Base-by-base conservation (phyloP, 2,888 invertebrate genomes). In the Metacarcinus magister region DNA sequence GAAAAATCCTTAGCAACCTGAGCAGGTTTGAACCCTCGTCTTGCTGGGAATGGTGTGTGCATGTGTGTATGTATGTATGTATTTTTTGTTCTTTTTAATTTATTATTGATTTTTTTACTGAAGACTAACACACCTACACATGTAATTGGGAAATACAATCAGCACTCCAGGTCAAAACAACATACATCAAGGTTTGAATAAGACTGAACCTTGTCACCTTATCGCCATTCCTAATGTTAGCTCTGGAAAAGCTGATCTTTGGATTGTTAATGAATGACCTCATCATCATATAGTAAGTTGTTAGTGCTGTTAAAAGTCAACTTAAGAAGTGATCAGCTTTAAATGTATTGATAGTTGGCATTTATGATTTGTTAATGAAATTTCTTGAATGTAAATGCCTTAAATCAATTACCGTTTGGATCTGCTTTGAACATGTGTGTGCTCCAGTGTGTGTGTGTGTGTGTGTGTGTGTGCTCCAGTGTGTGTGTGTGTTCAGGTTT, bases 401-500 rank as follows among this genome's bases (percentile, higher is more conserved):
- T 96, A 96, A 95, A 94, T 96, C 95, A 46, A 60, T 96, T 96
- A 95, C 96, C 96, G 13, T 19, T 32, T 93, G 60, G 95, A 92
- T 44, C 67, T 87, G 95, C 93, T 94, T 82, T 82, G 89, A 94
- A 94, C 48, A 95, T 39, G 16, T 3, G 16, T 46, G 75, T 32
- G 60, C 60, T 60, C 39, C 39, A 39, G 39, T 39, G 39, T 39
- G 39, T 39, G 39, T 39, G 39, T 39, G 39, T 91, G 39, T 90
- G 39, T n/a, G n/a, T 23, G 75, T 67, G 16, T 48, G 87, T 95
- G 13, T 67, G 23, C 92, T 39, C 39, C 39, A 1, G 39, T 39
- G 39, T 39, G 39, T 39, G 39, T 39, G 39, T 92, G 46, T 90
- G n/a, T 60, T 28, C 95, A 93, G 96, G 95, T 54, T 54, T 43